Evolutionary conservation across 2,888 invertebrate species (phyloP), one percentile per base, ranked within the genome.

Genomic region (Lepetodrilus schrolli): DNA sequence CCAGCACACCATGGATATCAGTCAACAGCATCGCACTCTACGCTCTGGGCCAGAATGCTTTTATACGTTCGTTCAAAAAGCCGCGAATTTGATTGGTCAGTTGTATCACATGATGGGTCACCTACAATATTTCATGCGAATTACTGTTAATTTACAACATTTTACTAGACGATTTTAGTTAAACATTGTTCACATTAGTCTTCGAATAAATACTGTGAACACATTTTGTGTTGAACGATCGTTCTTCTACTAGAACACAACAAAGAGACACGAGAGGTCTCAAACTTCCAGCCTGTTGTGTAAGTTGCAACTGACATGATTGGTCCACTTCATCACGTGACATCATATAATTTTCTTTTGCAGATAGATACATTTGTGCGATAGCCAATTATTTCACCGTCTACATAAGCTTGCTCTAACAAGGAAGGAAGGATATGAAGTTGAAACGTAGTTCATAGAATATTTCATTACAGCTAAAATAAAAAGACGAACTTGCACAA

Each of bases 71-170:
- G 78, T 83, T 85, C 84, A 77, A 83, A 85, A 87, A 81, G 76
- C 75, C 71, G 74, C 72, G 75, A 75, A 76, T 82, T 78, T 85
- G 83, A 90, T 90, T 90, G 90, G 90, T 79, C 82, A 82, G 78
- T 74, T 74, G 49, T 23, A 79, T 88, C 89, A 89, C 88, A 86
- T 89, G 89, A 85, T 83, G 68, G 38, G 38, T 43, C 47, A 43
- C 23, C 43, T 68, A 43, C 26, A 47, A 68, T 68, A 68, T 58
- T 58, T 58, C 30, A 23, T 30, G 26, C 58, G 34, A 58, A 58
- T 30, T 58, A 30, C 13, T 26, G 58, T 21, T 58, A 17, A 58
- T 58, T 30, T 58, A 30, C 17, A 58, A 17, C 58, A 58, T 58
- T 17, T 30, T 58, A 30, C 13, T 34, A 30, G 30, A 58, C 58